Conservation (phyloP, 2,113 vertebrate genomes). For the Patagioenas fasciata region DNA sequence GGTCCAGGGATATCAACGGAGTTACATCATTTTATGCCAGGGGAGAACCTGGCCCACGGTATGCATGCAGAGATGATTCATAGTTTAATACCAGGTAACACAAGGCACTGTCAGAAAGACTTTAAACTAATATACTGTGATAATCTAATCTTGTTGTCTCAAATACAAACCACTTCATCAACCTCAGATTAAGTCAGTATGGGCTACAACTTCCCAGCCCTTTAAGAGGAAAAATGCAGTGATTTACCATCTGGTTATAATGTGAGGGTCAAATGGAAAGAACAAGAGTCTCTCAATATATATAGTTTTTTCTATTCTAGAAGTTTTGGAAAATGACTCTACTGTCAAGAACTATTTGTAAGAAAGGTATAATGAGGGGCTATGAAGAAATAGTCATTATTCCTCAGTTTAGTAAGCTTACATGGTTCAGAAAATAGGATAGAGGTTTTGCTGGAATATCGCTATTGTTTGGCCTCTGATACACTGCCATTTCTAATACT, state of each 20-base stretch:
- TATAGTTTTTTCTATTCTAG: constrained; percentile 7
- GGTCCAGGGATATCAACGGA: not conserved
- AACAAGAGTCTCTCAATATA: constrained; percentile 16
- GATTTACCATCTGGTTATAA: constrained; percentile 67
- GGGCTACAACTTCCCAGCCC: constrained; percentile 24
- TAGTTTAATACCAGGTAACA: constrained; percentile 59
- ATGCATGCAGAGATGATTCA: constrained; percentile 36
- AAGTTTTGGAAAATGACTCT: constrained; percentile 2
- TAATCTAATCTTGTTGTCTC: constrained; percentile 68
- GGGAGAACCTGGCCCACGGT: not conserved
- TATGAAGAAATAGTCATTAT: constrained; percentile 26
- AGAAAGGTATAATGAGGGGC: not conserved
- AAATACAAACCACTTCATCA: constrained; percentile 67
- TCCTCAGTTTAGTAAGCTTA: not conserved
- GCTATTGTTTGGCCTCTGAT: not conserved
- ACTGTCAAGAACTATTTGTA: constrained; percentile 42
- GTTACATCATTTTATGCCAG: not conserved
- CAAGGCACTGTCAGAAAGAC: constrained; percentile 57
- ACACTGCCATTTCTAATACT: constrained; percentile 25
- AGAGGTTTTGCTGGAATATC: not conserved
- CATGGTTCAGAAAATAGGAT: not conserved
- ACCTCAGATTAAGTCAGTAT: constrained; percentile 65
- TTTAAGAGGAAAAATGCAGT: constrained; percentile 43
- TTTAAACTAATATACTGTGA: constrained; percentile 67
- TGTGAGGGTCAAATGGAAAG: constrained; percentile 21